A percentile compares a stretch with the other conserved stretches of the same genome.
These are phyloP conservation scores for Pelecanoides urinatrix DNA, from an alignment of 2,113 vertebrate genomes.

Conservation along the genomic window DNA sequence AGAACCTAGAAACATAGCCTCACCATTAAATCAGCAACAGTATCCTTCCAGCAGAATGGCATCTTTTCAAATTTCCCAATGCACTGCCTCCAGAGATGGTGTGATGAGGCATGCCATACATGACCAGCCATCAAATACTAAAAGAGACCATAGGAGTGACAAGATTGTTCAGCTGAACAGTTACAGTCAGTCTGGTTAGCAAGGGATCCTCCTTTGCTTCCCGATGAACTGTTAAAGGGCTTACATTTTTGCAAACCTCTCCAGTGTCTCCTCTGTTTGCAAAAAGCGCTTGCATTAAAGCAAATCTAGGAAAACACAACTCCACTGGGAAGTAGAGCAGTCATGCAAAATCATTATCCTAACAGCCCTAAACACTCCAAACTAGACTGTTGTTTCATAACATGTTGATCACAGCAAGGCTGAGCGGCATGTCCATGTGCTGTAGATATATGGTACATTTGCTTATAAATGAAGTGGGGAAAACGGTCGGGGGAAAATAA, in stretches of 20 bases:
- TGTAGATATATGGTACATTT: neutral
- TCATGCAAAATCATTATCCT: conserved; percentile 14
- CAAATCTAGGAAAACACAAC: conserved; percentile 6
- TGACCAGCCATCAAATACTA: conserved; percentile 15
- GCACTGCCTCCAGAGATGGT: neutral
- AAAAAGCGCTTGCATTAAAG: conserved; percentile 12
- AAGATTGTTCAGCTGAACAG: neutral
- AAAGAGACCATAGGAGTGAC: neutral
- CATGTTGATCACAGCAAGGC: conserved; percentile 25
- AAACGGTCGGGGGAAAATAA: neutral
- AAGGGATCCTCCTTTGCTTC: conserved; percentile 8
- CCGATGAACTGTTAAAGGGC: neutral
- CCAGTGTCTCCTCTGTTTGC: neutral
- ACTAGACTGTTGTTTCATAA: conserved; percentile 24
- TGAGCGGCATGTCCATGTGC: neutral
- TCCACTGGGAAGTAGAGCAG: neutral
- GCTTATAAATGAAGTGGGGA: conserved; percentile 40
- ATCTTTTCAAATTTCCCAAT: neutral
- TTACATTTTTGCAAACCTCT: neutral
- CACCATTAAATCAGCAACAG: neutral
- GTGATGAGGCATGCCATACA: conserved; percentile 6
- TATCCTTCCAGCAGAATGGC: neutral
- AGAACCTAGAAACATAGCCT: too few species aligned
- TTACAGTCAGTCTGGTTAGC: conserved; percentile 2
- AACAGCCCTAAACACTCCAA: conserved; percentile 10